Evolutionary conservation across 2,888 invertebrate species (phyloP), one percentile per base, ranked within the genome.

Genomic region (Eupithecia centaureata): DNA sequence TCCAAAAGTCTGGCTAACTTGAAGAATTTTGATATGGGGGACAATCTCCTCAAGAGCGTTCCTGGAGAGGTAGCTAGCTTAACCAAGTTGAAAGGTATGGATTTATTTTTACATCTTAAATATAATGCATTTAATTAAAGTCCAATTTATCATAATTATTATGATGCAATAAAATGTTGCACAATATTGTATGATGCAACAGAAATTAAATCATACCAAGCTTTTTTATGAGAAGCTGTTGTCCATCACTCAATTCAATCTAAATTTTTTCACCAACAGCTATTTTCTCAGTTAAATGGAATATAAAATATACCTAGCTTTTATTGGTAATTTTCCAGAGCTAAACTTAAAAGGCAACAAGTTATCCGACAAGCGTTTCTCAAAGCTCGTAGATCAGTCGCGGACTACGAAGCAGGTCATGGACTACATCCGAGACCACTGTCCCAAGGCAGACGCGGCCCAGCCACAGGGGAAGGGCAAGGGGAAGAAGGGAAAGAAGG

Each of bases 301-400:
- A 10, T 38, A 13, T 38, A 3, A 38, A 3, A 38, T 38, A 12
- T 38, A 3, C 3, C 13, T 38, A 13, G 3, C 38, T 12, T 3
- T 18, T 22, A 22, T 22, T 18, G 1, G 4, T 54, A 2, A 28
- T 8, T 15, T 71, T 78, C 59, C 86, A 95, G 97, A 97, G 79
- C 73, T 97, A 0, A 95, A 95, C 80, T 88, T 97, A 32, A 96
- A 96, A 85, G 95, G 95, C 5, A 97, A 97, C 86, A 95, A 95
- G 70, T 86, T 97, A 22, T 83, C 94, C 0, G 97, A 97, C 84
- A 95, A 96, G 75, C 94, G 96, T 8, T 93, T 97, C 47, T 92
- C 94, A 76, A 97, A 97, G 83, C 86, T 97, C 1, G 95, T 97
- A 0, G 95, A 95, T 73, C 96, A 97, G 79, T 95, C 96, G 76